A percentile compares a stretch with the other conserved stretches of the same genome.
Conservation (phyloP, 2,797 vertebrate genomes). For the Forpus xanthops region DNA sequence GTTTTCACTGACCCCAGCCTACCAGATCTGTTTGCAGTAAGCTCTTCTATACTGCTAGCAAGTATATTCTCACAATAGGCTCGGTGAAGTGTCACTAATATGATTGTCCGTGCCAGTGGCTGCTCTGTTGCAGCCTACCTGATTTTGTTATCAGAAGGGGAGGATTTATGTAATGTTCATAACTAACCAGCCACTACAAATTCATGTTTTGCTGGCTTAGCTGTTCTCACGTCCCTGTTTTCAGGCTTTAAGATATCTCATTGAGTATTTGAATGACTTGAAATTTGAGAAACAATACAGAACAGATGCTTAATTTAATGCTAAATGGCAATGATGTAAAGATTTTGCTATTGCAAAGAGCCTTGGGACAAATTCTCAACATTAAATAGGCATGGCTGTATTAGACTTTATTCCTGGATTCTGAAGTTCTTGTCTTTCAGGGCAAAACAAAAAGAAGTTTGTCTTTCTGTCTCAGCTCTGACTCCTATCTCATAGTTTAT, state of each 20-base stretch:
- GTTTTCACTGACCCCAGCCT: constrained; percentile 7
- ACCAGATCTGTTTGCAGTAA: constrained; percentile 12
- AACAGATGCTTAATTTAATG: not conserved
- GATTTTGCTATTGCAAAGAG: not conserved
- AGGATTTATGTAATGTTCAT: constrained; percentile 46
- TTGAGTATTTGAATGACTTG: not conserved
- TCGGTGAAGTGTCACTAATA: constrained; percentile 43
- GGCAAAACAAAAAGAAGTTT: not conserved
- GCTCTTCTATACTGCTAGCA: not conserved
- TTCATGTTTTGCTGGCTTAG: not conserved
- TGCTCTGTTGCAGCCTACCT: constrained; percentile 58
- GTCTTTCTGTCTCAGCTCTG: not conserved
- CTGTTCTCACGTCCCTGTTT: not conserved
- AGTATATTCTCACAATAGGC: constrained; percentile 43
- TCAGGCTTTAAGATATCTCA: not conserved
- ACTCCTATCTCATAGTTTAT: not conserved
- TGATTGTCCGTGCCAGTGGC: constrained; percentile 61
- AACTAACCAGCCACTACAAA: constrained; percentile 29
- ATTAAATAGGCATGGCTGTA: not conserved
- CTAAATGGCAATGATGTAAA: not conserved
- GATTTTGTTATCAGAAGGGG: constrained; percentile 24
- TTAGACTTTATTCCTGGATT: not conserved
- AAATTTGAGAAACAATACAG: not conserved
- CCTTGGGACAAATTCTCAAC: not conserved
- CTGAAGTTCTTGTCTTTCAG: not conserved